These are phyloP conservation scores for Harpalus rufipes DNA, from an alignment of 2,888 invertebrate genomes.

Conservation along the genomic window DNA sequence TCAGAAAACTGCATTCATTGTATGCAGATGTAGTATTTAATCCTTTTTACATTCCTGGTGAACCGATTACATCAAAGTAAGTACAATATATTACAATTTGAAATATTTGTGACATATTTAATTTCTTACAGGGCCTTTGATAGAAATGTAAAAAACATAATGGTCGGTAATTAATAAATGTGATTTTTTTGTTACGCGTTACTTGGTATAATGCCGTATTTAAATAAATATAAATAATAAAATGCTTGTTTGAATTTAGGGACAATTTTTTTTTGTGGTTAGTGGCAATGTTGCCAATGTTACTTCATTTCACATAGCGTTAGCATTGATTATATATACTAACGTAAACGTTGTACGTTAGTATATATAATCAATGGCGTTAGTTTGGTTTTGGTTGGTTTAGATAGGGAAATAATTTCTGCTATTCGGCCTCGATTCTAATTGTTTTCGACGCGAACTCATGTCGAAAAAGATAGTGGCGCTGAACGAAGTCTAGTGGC, in stretches of 20 bases:
- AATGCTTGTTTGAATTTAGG: not conserved
- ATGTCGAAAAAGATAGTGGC: no score
- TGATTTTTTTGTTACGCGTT: not conserved
- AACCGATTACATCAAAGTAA: slow-evolving; percentile 91
- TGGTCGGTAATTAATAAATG: slow-evolving; percentile 72
- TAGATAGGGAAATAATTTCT: no score
- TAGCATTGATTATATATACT: no score
- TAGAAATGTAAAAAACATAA: slow-evolving; percentile 83
- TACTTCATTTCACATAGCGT: no score
- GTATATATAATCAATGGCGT: no score
- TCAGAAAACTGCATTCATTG: slow-evolving; percentile 92
- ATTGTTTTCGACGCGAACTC: no score
- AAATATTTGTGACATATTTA: not conserved
- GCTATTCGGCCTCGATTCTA: no score
- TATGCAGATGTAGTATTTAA: slow-evolving; percentile 97
- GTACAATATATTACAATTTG: slow-evolving; percentile 12
- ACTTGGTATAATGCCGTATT: not conserved
- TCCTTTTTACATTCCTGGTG: slow-evolving; percentile 97
- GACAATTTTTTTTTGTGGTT: no score
- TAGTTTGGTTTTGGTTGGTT: no score
- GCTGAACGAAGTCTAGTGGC: no score
- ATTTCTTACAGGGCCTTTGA: slow-evolving; percentile 82
- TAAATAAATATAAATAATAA: slow-evolving; percentile 8
- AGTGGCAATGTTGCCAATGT: no score
- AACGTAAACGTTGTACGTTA: no score